Percentiles rank a stretch among this genome's conserved stretches.
phyloP scores from a whole-genome alignment of 92 coral and sea anemone genomes.

The Siderastrea siderea region DNA sequence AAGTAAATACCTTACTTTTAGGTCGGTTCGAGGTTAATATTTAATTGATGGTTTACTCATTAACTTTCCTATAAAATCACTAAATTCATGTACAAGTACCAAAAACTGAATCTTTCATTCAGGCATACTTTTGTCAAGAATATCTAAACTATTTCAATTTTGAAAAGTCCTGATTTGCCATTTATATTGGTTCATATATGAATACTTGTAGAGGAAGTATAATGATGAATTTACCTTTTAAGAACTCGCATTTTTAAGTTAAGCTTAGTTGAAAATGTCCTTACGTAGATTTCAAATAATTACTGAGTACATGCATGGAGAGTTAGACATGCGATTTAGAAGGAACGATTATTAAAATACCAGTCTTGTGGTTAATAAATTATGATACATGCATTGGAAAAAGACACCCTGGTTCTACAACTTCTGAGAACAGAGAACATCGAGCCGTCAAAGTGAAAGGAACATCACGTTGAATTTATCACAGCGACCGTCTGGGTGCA shows the following conservation, averaged over 20 bases:
- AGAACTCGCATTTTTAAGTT: background rate
- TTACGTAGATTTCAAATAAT: background rate
- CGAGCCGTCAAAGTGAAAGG: background rate
- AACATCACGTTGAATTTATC: background rate
- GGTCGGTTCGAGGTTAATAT: background rate
- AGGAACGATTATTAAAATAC: background rate
- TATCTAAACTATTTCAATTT: too few species aligned
- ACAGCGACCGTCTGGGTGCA: background rate
- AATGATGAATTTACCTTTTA: background rate
- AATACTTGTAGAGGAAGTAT: background rate
- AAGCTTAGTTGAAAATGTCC: background rate
- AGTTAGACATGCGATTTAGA: background rate
- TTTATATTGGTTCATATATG: too few species aligned
- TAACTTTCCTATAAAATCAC: background rate
- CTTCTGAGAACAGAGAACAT: too few species aligned
- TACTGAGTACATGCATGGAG: background rate
- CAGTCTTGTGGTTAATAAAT: background rate
- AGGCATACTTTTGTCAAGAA: too few species aligned
- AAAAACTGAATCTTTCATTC: too few species aligned
- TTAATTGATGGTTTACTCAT: background rate
- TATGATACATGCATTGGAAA: background rate
- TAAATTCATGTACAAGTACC: too few species aligned
- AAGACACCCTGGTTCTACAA: background rate
- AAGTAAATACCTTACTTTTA: background rate
- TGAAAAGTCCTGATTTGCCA: background rate